phyloP scores from a whole-genome alignment of 2,888 invertebrate species.

The Anaspis maculata region DNA sequence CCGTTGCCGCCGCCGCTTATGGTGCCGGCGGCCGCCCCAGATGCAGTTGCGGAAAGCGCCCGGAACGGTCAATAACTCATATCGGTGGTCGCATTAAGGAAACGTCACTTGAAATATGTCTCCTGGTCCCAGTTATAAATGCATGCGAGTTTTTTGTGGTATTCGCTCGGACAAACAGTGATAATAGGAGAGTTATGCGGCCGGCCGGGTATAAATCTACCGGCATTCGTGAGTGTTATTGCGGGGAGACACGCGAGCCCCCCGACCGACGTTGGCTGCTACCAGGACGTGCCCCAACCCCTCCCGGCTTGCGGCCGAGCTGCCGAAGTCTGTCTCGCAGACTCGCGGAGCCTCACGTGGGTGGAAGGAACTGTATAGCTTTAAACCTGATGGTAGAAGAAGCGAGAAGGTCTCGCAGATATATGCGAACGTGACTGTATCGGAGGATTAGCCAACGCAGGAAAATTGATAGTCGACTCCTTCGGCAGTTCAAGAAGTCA shows the following conservation, averaged over 20 bases:
- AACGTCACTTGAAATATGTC: slow-evolving; percentile 21
- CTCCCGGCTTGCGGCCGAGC: too few relatives aligned
- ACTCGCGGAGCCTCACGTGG: too few relatives aligned
- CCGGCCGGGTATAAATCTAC: slow-evolving; percentile 36
- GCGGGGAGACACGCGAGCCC: slow-evolving; percentile 30
- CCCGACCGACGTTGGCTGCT: slow-evolving; percentile 13
- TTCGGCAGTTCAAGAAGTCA: slow-evolving; percentile 18
- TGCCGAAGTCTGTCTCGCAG: too few relatives aligned
- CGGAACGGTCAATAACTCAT: slow-evolving; percentile 12
- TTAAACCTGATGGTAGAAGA: too few relatives aligned
- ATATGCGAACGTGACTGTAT: slow-evolving; percentile 23
- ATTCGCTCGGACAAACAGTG: slow-evolving; percentile 37
- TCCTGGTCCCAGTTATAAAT: slow-evolving; percentile 19
- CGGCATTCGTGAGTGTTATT: slow-evolving; percentile 37
- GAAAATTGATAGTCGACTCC: slow-evolving; percentile 21
- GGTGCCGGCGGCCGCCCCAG: background rate
- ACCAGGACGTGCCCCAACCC: slow-evolving; percentile 14
- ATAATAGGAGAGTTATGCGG: slow-evolving; percentile 40
- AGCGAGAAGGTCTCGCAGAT: too few relatives aligned
- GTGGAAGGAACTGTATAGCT: too few relatives aligned
- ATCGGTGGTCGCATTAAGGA: slow-evolving; percentile 11
- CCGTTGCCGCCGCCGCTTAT: slow-evolving; percentile 1
- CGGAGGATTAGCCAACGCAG: slow-evolving; percentile 15
- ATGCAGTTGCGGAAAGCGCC: slow-evolving; percentile 1
- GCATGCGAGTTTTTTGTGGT: slow-evolving; percentile 31